Evolutionary conservation across 2,797 vertebrate species (phyloP).

Genomic region (Lepilemur ruficaudatus): DNA sequence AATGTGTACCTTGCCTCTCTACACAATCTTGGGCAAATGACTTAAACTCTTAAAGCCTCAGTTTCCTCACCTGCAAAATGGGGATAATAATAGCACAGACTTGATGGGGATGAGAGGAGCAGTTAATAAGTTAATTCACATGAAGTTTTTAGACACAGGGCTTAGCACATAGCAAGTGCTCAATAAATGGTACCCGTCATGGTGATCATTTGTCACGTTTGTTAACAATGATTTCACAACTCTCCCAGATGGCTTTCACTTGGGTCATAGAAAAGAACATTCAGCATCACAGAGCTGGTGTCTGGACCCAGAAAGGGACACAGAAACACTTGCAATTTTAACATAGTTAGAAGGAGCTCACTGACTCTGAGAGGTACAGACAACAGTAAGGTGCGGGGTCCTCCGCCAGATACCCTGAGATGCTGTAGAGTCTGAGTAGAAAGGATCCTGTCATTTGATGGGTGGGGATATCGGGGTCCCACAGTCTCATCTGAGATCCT

Average conservation of each 20-base stretch:
- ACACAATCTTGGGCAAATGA: background rate
- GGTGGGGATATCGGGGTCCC: background rate
- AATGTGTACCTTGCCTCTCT: background rate
- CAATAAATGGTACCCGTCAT: accelerated
- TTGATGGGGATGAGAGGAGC: background rate
- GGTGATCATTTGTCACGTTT: background rate
- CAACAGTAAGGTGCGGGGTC: background rate
- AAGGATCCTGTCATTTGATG: background rate
- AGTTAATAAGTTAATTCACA: background rate
- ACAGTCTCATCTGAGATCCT: background rate
- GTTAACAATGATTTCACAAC: background rate
- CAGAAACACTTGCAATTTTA: background rate
- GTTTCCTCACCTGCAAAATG: background rate
- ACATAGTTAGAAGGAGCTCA: background rate
- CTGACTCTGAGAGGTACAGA: background rate
- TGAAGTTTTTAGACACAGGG: background rate
- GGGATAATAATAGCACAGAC: background rate
- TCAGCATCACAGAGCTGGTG: background rate
- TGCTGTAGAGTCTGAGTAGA: background rate
- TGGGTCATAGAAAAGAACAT: background rate
- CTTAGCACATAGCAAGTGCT: background rate
- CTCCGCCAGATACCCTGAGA: background rate
- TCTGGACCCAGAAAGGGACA: background rate
- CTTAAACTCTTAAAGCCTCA: background rate
- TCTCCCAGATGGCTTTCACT: background rate